Percentiles rank a stretch among this genome's conserved stretches.
phyloP scores from a whole-genome alignment of 92 coral and sea anemone species.

The Porites lobata region DNA sequence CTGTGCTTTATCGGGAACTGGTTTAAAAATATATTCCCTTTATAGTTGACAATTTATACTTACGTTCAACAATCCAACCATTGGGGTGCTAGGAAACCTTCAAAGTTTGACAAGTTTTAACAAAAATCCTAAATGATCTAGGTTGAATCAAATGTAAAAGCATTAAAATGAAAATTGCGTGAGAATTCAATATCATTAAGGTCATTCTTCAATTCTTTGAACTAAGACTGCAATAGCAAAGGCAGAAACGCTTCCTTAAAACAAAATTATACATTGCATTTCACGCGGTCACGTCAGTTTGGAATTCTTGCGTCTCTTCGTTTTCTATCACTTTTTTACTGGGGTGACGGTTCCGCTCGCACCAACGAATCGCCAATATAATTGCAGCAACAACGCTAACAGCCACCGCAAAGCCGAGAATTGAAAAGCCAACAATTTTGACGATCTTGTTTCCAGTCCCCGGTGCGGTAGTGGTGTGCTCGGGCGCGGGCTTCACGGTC shows the following conservation, averaged over 20 bases:
- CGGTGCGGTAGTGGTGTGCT: neutral
- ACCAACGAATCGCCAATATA: constrained; percentile 35
- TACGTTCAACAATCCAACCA: too few relatives aligned
- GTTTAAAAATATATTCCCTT: too few relatives aligned
- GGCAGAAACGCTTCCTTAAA: neutral
- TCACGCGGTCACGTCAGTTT: neutral
- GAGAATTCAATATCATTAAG: too few relatives aligned
- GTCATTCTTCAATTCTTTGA: neutral
- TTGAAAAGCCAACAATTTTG: constrained; percentile 33
- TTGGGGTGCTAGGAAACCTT: too few relatives aligned
- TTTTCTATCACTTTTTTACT: neutral
- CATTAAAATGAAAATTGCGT: too few relatives aligned
- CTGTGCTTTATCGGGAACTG: too few relatives aligned
- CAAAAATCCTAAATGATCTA: too few relatives aligned
- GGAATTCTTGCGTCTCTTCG: constrained; percentile 13
- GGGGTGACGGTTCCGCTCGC: constrained; percentile 5
- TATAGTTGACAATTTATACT: too few relatives aligned
- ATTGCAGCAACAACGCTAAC: constrained; percentile 20
- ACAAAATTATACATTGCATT: neutral
- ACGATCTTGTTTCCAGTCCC: constrained; percentile 23
- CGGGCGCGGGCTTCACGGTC: neutral
- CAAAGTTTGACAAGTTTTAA: too few relatives aligned
- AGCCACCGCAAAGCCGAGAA: constrained; percentile 35
- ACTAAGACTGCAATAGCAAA: neutral
- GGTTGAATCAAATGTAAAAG: too few relatives aligned